These are phyloP conservation scores for Tupaia chinensis DNA, from an alignment of 2,113 vertebrate species.

Conservation along the genomic window DNA sequence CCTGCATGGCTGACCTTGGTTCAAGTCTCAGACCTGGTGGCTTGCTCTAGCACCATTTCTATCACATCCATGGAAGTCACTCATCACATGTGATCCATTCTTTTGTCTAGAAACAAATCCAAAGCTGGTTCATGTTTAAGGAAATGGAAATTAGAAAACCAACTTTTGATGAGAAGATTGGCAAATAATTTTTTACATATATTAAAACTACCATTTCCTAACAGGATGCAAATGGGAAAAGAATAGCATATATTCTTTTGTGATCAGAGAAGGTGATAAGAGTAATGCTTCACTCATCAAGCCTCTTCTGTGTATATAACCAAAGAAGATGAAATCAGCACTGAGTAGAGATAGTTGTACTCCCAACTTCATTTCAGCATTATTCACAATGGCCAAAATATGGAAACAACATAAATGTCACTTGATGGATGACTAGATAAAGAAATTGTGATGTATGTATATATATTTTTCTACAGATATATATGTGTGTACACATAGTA, in stretches of 20 bases:
- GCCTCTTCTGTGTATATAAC: neutral
- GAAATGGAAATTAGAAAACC: neutral
- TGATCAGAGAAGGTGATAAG: neutral
- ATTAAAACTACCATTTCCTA: constrained; percentile 24
- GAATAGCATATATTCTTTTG: neutral
- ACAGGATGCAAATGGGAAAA: neutral
- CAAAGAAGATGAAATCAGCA: neutral
- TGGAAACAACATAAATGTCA: neutral
- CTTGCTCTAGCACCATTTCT: neutral
- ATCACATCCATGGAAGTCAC: neutral
- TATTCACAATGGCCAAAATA: neutral
- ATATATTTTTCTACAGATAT: no score
- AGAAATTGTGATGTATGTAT: neutral
- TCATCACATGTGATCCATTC: neutral
- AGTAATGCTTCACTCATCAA: neutral
- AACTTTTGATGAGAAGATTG: neutral
- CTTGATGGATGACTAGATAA: neutral
- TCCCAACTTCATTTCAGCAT: neutral
- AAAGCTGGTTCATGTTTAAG: neutral
- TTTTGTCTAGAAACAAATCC: neutral
- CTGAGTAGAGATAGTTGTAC: neutral
- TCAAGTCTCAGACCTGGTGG: no score
- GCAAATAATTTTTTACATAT: neutral
- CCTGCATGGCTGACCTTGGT: no score
- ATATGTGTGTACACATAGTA: neutral